Evolutionary conservation across 2,113 vertebrate species (phyloP), one percentile per base, ranked within the genome.

Genomic region (Corvus moneduloides): DNA sequence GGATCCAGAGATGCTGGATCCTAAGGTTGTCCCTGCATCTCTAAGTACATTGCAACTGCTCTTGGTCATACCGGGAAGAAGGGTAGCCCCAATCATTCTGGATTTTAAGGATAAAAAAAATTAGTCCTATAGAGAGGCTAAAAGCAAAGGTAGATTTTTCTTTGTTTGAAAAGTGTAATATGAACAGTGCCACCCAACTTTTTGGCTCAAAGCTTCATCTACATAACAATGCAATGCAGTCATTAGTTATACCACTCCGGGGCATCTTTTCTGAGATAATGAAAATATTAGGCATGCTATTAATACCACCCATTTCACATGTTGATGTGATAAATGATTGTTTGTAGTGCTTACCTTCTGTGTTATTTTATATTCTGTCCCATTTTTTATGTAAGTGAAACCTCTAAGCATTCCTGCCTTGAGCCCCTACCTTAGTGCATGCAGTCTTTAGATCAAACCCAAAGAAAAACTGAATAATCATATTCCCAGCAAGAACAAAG

Each of bases 181-280:
- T 76, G 85, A 85, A 59, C 13, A 21, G 52, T 66, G 93, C 30
- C 30, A 79, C 68, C 89, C 56, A 88, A 46, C 51, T 41, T 66
- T 75, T 58, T 69, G 63, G 11, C n/a, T 61, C 58, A 55, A 69
- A 93, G 52, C 32, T 68, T 75, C 71, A 64, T 74, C 63, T 93
- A 73, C 44, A 23, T 69, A 84, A 75, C 12, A 94, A 55, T 61
- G 63, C 18, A 75, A 54, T 37, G 51, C 41, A 91, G 68, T 78
- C 90, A 90, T 94, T 91, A 95, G 80, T 81, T 81, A 92, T 32
- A 62, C 54, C 63, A 52, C 49, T 90, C 61, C 28, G 55, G 76
- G 83, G 61, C 62, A 91, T 87, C 58, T 93, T 96, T 94, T 96
- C 94, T 77, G 75, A 97, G 82, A 94, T 72, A 87, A 80, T 15